Evolutionary conservation across 2,113 vertebrate genomes (phyloP).

Genomic region (Grallaria varia): DNA sequence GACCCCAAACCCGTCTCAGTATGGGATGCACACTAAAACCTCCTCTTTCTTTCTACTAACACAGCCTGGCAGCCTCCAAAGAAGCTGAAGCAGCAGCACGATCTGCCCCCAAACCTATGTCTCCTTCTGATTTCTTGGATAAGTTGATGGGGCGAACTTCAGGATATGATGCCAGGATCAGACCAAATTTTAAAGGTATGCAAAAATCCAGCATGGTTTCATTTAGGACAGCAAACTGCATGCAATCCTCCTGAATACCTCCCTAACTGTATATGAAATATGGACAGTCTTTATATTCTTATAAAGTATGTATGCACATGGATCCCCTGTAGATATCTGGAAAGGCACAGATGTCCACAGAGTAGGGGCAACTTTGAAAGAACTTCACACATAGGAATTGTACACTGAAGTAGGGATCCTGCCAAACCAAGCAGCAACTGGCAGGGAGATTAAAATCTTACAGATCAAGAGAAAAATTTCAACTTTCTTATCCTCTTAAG

Average conservation of each 20-base stretch:
- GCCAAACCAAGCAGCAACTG: neutral
- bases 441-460: neutral
- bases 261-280: neutral
- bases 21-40: neutral
- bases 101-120: conserved; percentile 90
- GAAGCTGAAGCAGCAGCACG: conserved; percentile 90
- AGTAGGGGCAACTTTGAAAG: neutral
- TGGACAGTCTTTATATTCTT: neutral
- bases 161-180: conserved; percentile 96
- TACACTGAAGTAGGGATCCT: neutral
- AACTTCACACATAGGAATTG: neutral
- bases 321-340: neutral
- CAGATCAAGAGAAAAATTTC: neutral
- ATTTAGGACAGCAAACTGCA: neutral
- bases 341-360: neutral
- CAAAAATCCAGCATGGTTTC: neutral
- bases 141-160: conserved; percentile 98
- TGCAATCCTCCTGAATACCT: neutral
- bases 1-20: neutral
- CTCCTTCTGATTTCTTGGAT: conserved; percentile 97
- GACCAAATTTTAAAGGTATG: conserved; percentile 99
- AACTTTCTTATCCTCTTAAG: neutral
- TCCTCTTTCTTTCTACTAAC: conserved; percentile 30
- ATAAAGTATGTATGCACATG: neutral
- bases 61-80: conserved; percentile 94